phyloP scores from a whole-genome alignment of 1,140 invertebrate species.

The Lepidotrigona ventralis region DNA sequence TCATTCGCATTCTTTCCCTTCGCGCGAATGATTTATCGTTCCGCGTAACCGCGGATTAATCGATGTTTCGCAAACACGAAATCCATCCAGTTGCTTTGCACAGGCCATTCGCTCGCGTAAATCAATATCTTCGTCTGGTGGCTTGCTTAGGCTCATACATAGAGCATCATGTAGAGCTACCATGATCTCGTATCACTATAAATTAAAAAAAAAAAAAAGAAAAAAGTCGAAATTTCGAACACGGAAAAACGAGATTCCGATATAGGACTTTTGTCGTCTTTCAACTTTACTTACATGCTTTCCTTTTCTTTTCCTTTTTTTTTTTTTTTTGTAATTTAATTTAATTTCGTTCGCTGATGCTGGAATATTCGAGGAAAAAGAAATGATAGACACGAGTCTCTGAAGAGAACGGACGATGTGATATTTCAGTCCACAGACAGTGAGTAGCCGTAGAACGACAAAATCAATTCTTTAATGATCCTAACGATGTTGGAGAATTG shows the following conservation, averaged over 20 bases:
- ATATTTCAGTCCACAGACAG: too few species aligned
- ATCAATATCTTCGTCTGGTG: slow-evolving; percentile 35
- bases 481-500: too few species aligned
- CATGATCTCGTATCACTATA: background rate
- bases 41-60: background rate
- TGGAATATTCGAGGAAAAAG: too few species aligned
- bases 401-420: too few species aligned
- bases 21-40: background rate
- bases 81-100: background rate
- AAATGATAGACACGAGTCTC: too few species aligned
- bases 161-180: background rate
- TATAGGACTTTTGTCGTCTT: too few species aligned
- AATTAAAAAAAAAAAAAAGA: background rate
- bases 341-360: too few species aligned
- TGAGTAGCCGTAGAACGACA: too few species aligned
- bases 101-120: background rate
- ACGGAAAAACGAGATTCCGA: background rate
- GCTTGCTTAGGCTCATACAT: slow-evolving; percentile 9
- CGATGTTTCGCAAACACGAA: slow-evolving; percentile 1
- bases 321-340: fast-evolving
- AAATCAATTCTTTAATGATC: too few species aligned
- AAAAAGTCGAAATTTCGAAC: background rate
- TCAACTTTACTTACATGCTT: background rate
- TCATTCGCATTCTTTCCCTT: too few species aligned
- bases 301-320: background rate